These are phyloP conservation scores for Ariopsis seemanni DNA, from an alignment of 2,113 vertebrate genomes.

Conservation along the genomic window DNA sequence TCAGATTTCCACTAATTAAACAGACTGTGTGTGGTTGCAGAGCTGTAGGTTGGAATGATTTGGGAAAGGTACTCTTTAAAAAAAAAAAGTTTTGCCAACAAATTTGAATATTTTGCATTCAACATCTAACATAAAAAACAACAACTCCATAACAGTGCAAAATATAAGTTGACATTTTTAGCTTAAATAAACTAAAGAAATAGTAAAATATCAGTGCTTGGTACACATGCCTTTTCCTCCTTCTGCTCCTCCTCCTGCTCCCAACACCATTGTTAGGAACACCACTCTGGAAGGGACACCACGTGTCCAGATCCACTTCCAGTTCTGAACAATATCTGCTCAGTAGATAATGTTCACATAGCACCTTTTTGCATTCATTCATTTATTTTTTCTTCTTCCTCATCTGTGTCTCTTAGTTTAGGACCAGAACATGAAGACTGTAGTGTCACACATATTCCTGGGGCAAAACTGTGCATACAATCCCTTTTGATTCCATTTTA, in stretches of 20 bases:
- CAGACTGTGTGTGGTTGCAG: not conserved
- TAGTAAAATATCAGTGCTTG: not conserved
- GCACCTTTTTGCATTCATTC: conserved; percentile 1
- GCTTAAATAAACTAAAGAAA: not conserved
- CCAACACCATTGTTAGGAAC: not conserved
- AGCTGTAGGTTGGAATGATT: not conserved
- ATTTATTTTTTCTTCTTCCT: not conserved
- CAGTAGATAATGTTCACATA: not conserved
- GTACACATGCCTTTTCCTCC: not conserved
- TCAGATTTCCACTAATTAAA: not conserved
- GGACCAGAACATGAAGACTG: not conserved
- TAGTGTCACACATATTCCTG: conserved; percentile 46
- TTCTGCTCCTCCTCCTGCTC: not conserved
- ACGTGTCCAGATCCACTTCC: not conserved
- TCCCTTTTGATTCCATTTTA: conserved; percentile 32
- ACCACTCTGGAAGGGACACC: not conserved
- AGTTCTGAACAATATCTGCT: not conserved
- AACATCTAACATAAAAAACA: not conserved
- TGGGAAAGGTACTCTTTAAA: not conserved
- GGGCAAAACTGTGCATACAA: conserved; percentile 10
- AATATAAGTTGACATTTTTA: not conserved
- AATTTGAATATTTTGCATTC: not conserved
- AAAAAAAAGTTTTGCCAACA: not conserved
- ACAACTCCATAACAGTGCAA: not conserved
- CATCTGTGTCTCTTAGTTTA: not conserved